Evolutionary conservation across 2,888 invertebrate genomes (phyloP).

Genomic region (Athalia rosae): DNA sequence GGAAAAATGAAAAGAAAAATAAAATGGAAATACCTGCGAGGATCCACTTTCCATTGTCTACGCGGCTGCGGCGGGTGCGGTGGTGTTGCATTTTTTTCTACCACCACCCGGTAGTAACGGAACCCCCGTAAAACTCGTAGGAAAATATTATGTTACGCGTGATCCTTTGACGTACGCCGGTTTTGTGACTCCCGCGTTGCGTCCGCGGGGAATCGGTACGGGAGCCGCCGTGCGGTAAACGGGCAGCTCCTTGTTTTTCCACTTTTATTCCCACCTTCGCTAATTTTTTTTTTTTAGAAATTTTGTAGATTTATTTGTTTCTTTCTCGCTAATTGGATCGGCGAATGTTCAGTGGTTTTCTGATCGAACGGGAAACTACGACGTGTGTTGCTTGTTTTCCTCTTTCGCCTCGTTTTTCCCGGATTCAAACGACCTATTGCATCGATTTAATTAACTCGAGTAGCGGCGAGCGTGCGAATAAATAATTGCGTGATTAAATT

Average conservation of each 20-base stretch:
- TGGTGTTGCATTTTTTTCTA: slow-evolving; percentile 44
- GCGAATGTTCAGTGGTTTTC: too few species aligned
- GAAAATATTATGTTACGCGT: slow-evolving; percentile 68
- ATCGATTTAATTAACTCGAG: background rate
- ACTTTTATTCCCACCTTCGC: too few species aligned
- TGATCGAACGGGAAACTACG: too few species aligned
- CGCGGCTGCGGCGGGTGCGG: slow-evolving; percentile 13
- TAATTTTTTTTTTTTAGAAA: too few species aligned
- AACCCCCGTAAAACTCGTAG: slow-evolving; percentile 55
- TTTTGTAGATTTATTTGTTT: too few species aligned
- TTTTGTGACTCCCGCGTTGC: slow-evolving; percentile 42
- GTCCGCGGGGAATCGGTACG: slow-evolving; percentile 38
- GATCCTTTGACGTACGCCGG: slow-evolving; percentile 60
- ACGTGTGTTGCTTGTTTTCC: too few species aligned
- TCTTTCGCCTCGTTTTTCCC: too few species aligned
- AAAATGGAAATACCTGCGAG: background rate
- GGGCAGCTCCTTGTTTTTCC: too few species aligned
- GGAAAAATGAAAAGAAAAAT: background rate
- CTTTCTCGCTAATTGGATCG: too few species aligned
- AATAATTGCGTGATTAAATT: background rate
- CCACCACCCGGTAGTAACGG: slow-evolving; percentile 58
- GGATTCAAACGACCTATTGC: background rate
- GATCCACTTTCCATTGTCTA: slow-evolving; percentile 38
- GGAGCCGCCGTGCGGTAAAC: too few species aligned
- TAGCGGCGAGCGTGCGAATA: background rate